A percentile compares a stretch with the other conserved stretches of the same genome.
Evolutionary conservation across 23 tunicate species (phyloP).

Genomic region (Trididemnum miniatum): DNA sequence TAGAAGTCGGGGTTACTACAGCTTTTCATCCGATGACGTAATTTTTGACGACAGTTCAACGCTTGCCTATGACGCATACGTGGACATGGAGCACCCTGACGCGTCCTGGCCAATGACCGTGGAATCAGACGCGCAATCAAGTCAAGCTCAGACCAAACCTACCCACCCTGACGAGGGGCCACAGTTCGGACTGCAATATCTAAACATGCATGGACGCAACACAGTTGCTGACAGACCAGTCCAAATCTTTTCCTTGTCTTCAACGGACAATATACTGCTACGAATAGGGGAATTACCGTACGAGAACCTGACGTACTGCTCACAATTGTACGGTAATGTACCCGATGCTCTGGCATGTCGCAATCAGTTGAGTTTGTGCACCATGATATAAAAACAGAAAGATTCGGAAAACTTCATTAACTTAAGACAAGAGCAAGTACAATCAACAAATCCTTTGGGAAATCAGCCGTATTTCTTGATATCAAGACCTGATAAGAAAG

Average conservation of each 20-base stretch:
- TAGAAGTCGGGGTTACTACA: conserved; percentile 35
- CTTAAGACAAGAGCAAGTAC: too few species aligned
- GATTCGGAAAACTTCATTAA: too few species aligned
- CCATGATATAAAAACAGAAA: too few species aligned
- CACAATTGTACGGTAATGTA: conserved; percentile 1
- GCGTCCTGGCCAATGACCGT: background rate
- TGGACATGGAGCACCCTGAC: background rate
- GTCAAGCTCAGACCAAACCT: background rate
- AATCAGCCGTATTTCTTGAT: too few species aligned
- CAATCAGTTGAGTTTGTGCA: too few species aligned
- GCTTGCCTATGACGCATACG: background rate
- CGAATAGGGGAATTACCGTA: background rate
- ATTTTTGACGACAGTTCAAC: background rate
- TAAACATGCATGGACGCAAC: background rate
- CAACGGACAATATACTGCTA: background rate
- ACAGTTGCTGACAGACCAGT: background rate
- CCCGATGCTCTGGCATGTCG: conserved; percentile 9
- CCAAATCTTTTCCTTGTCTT: background rate
- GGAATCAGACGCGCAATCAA: background rate
- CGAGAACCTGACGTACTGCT: conserved; percentile 14
- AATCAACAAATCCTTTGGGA: too few species aligned
- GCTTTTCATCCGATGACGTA: conserved; percentile 34
- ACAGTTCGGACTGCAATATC: background rate
- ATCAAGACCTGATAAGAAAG: too few species aligned
- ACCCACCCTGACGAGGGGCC: background rate